Base-by-base conservation (phyloP, 2,888 invertebrate genomes). In the Stenchaetothrips biformis region DNA sequence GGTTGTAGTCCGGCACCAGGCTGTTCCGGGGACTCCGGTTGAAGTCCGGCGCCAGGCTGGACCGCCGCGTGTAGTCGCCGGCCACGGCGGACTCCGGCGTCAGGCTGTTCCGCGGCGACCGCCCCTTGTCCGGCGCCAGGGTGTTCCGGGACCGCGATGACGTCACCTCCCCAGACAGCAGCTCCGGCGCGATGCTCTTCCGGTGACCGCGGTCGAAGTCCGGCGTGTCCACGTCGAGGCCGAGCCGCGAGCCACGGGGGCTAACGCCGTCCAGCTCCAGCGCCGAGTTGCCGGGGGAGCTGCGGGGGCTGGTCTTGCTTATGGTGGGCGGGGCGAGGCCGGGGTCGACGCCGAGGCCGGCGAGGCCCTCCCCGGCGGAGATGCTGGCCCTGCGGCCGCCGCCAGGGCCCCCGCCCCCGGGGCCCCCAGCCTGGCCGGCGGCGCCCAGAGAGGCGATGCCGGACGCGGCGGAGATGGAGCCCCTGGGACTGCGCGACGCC, bases 81-180 rank as follows among this genome's bases (percentile, higher is more conserved):
- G 80, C 80, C 82, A 89, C 89, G 81, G 90, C 89, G 37, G 37
- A 37, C 82, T 90, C 89, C 7, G 90, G 90, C 80, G 90, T 89
- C 53, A 89, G 86, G 84, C 92, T 92, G 85, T 88, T 86, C 83
- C 89, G 88, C 49, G 88, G 91, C 82, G 89, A 91, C 82, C 88
- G 90, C 82, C 87, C 85, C 83, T 88, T 86, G 59, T 90, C 90
- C 0, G 92, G 91, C 6, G 90, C 89, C 83, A 92, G 86, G 83
- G 90, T 91, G 83, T 91, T 90, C 83, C 92, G 88, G 67, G 67
- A 74, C 21, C 67, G 67, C 67, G 67, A 25, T 7, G 67, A 21
- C 7, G 21, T 74, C 67, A 74, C 25, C 25, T 21, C 67, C 1
- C 67, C 67, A 1, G 67, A 74, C 21, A 74, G 67, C 67, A 74